phyloP scores from a whole-genome alignment of 1,140 invertebrate species.

The Drosophila parvula region DNA sequence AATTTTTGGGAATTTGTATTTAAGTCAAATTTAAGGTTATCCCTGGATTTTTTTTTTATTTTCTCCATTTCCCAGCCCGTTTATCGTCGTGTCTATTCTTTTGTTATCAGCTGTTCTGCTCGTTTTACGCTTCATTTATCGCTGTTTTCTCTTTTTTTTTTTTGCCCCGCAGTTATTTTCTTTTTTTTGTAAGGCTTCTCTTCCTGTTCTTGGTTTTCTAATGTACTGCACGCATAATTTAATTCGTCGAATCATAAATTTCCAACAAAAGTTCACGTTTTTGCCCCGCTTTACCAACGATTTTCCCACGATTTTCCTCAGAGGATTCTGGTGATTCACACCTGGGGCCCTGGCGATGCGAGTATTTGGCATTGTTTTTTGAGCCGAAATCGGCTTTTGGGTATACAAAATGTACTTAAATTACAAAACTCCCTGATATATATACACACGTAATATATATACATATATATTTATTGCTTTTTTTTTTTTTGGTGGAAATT shows the following conservation, averaged over 20 bases:
- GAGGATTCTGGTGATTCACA: constrained; percentile 11
- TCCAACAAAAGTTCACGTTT: constrained; percentile 58
- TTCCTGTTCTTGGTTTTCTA: constrained; percentile 30
- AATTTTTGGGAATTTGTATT: too few species aligned
- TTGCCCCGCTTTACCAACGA: not conserved
- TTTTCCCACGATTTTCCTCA: constrained; percentile 26
- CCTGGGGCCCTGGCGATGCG: constrained; percentile 3
- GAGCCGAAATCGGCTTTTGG: constrained; percentile 45
- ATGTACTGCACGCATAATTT: constrained; percentile 78
- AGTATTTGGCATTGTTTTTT: not conserved
- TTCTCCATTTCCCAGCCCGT: not conserved
- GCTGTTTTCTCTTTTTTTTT: not conserved
- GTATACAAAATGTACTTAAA: constrained; percentile 48
- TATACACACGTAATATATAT: constrained; percentile 12
- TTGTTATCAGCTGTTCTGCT: constrained; percentile 68
- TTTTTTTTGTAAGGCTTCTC: not conserved
- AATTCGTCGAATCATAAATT: constrained; percentile 77
- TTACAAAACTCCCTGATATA: constrained; percentile 29
- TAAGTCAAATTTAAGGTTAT: not conserved
- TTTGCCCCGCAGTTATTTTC: not conserved
- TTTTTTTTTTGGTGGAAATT: constrained; percentile 42
- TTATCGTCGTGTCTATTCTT: constrained; percentile 3
- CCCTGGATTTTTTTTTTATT: constrained; percentile 4
- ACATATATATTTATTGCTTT: constrained; percentile 27
- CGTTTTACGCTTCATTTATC: constrained; percentile 69